Evolutionary conservation across 2,888 invertebrate genomes (phyloP).

Genomic region (Tortrix viridana): DNA sequence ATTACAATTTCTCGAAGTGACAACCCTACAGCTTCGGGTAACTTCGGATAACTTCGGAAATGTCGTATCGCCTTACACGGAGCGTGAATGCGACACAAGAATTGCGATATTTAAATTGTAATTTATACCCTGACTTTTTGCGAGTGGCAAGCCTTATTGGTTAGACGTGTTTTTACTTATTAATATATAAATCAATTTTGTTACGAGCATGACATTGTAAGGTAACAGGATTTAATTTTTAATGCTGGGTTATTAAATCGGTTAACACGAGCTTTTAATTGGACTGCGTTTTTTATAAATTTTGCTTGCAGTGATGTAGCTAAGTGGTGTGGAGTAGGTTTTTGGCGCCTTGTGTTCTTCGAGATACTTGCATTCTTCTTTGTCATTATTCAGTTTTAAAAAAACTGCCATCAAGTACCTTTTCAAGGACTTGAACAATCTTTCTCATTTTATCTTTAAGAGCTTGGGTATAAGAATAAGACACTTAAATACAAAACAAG

Average conservation of each 20-base stretch:
- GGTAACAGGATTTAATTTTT: slow-evolving; percentile 1
- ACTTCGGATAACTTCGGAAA: slow-evolving; percentile 39
- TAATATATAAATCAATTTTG: slow-evolving; percentile 29
- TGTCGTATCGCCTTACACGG: slow-evolving; percentile 47
- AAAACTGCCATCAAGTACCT: no score
- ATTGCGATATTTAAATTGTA: slow-evolving; percentile 43
- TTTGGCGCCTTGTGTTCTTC: no score
- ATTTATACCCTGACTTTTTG: slow-evolving; percentile 39
- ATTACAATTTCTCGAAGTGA: slow-evolving; percentile 15
- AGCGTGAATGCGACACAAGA: slow-evolving; percentile 43
- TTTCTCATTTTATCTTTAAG: no score
- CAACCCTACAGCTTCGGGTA: slow-evolving; percentile 34
- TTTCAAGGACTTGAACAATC: no score
- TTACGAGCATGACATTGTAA: slow-evolving; percentile 14
- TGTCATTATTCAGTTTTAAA: no score
- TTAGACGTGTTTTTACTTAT: slow-evolving; percentile 12
- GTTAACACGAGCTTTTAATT: neutral
- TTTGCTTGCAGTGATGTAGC: no score
- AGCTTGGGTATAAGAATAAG: no score
- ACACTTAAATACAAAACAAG: no score
- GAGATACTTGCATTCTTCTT: no score
- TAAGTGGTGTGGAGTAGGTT: no score
- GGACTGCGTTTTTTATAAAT: no score
- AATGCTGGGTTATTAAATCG: neutral
- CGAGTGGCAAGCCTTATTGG: slow-evolving; percentile 28